These are phyloP conservation scores for Siderastrea siderea DNA, from an alignment of 92 coral and sea anemone genomes.

Conservation along the genomic window DNA sequence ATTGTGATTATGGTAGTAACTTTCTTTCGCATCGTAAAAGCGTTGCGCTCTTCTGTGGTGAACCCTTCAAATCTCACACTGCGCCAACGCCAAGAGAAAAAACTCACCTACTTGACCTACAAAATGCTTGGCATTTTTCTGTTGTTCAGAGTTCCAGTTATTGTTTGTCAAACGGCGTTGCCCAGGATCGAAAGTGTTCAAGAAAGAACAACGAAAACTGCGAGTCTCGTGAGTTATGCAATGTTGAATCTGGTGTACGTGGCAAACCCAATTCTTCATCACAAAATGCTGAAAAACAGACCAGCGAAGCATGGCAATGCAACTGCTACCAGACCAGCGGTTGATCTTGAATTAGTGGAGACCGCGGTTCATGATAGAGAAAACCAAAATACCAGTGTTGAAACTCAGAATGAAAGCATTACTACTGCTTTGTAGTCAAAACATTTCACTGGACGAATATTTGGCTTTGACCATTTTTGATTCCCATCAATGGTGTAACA, in stretches of 20 bases:
- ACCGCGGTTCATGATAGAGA: no score
- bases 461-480: no score
- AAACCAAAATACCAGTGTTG: no score
- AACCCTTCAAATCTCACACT: neutral
- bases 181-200: neutral
- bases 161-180: neutral
- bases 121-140: neutral
- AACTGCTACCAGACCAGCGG: no score
- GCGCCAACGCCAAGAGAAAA: neutral
- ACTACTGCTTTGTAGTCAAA: no score
- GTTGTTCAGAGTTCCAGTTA: neutral
- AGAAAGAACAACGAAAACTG: neutral
- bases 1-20: no score
- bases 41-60: neutral
- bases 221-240: neutral
- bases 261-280: neutral
- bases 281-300: no score
- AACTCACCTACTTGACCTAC: neutral
- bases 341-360: no score
- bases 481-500: no score
- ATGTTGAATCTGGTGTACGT: neutral
- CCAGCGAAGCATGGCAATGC: no score
- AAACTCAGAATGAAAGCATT: no score
- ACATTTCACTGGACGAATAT: no score
- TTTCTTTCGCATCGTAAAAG: neutral